Evolutionary conservation across 1,140 invertebrate genomes (phyloP).

Genomic region (Sarcophaga bullata): DNA sequence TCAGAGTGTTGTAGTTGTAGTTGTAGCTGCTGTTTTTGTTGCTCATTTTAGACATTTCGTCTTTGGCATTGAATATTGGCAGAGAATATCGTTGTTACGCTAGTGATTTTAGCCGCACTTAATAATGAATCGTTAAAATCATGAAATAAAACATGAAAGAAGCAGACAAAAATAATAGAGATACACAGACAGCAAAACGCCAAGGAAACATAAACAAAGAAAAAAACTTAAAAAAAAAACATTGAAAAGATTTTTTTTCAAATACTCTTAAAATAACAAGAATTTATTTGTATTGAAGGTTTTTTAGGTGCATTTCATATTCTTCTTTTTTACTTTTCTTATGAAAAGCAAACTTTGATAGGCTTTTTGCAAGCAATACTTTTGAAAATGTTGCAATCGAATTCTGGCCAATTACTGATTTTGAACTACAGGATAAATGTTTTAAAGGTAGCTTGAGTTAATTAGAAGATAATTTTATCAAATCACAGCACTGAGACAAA

Average conservation of each 20-base stretch:
- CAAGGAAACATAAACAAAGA: background rate
- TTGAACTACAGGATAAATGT: too few relatives aligned
- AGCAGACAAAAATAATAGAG: background rate
- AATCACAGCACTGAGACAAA: too few relatives aligned
- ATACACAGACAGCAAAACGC: background rate
- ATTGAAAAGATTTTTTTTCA: background rate
- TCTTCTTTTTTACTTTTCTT: too few relatives aligned
- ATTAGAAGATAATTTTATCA: too few relatives aligned
- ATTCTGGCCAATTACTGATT: too few relatives aligned
- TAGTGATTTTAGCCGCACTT: slow-evolving; percentile 3
- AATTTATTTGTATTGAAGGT: too few relatives aligned
- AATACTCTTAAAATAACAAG: too few relatives aligned
- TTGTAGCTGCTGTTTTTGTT: background rate
- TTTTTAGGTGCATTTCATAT: too few relatives aligned
- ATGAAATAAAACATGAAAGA: background rate
- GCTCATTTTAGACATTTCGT: background rate
- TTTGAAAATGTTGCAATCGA: too few relatives aligned
- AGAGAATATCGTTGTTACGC: slow-evolving; percentile 10
- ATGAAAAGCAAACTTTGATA: too few relatives aligned
- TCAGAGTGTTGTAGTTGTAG: background rate
- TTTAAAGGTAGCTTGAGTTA: too few relatives aligned
- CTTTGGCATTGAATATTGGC: slow-evolving; percentile 13
- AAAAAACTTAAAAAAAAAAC: background rate
- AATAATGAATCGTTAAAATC: slow-evolving; percentile 1
- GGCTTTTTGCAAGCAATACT: too few relatives aligned